Base-by-base conservation (phyloP, 2,113 vertebrate species). In the Laterallus jamaicensis region DNA sequence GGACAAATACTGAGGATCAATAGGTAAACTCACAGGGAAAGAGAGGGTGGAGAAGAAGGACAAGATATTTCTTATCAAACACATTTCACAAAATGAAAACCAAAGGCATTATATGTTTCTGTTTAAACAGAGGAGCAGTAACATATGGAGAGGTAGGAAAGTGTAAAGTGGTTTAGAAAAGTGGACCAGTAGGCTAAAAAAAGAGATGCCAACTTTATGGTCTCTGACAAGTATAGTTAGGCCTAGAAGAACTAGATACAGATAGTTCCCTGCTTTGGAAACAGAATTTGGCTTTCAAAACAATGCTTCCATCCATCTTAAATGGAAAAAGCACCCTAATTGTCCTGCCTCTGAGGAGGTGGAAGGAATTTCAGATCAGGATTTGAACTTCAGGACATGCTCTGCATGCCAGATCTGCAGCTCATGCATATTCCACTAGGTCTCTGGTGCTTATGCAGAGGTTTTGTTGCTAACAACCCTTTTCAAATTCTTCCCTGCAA, bases 341-440 rank as follows among this genome's bases (percentile, higher is more conserved):
- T 10, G 17, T 81, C 32, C 62, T 75, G 55, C 58, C 42, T 44
- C 60, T 71, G 58, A 86, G 60, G 39, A 54, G 26, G 25, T 66
- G 37, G 58, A 90, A 93, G 28, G 62, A 92, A 86, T 93, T 86
- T 88, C 39, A 88, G 40, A 93, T 66, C 24, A 81, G 56, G 31
- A 24, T 64, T 92, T 81, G 76, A 88, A 91, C 83, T 90, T 37
- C 62, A 52, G 54, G 64, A 80, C 82, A 93, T 1, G 3, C 3
- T 91, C 37, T 63, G 86, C 83, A 71, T 88, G 81, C 18, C 22
- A 66, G 52, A 84, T 84, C 69, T 83, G 54, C 29, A 21, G 60
- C 49, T 93, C 54, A 78, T 90, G 32, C 32, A 62, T 92, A 93
- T 86, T 93, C 60, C 21, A 7, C 42, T 70, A 3, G 1, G 42